Base-by-base conservation (phyloP, 2,888 invertebrate species). In the Eupsilia transversa region DNA sequence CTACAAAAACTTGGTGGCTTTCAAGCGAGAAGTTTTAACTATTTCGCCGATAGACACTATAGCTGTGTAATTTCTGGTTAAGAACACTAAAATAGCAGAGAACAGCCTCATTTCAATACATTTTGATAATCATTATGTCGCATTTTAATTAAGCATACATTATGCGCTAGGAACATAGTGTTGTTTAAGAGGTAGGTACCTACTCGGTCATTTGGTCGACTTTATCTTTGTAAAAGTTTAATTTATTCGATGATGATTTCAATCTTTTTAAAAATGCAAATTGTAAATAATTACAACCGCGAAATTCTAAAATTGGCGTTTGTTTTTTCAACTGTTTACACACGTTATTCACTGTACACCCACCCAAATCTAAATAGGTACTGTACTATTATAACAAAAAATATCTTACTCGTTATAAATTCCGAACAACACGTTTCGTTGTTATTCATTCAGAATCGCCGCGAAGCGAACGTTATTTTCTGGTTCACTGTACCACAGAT, bases 381-480 rank as follows among this genome's bases (percentile, higher is more conserved):
- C 49, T 76, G 56, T 35, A 60, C 57, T 38, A 35, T 33, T 49
- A 59, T 27, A 43, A 61, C 33, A 68, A 82, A 83, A 43, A 74
- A 49, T 38, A 14, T 57, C 67, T 81, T 74, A 82, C 71, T 72
- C 72, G 65, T 72, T 43, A 70, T 77, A 77, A 81, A 73, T 73
- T 77, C 71, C 57, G 49, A 33, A 54, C 68, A 74, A 72, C 84
- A 64, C 52, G 23, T n/a, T n/a, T n/a, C n/a, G 46, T 64, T 80
- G 84, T 78, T 72, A 67, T 74, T 74, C 84, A 84, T 84, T 83
- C 70, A 83, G 66, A 70, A 72, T 63, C 60, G 52, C 72, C 57
- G 27, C 61, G 52, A 63, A 57, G 46, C 46, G 17, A 67, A 57
- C 67, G 61, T 74, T 57, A 64, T 61, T 74, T 41, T 76, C 59